A percentile compares a stretch with the other conserved stretches of the same genome.
Evolutionary conservation across 1,140 invertebrate genomes (phyloP).

Genomic region (Hylyphantes graminicola): DNA sequence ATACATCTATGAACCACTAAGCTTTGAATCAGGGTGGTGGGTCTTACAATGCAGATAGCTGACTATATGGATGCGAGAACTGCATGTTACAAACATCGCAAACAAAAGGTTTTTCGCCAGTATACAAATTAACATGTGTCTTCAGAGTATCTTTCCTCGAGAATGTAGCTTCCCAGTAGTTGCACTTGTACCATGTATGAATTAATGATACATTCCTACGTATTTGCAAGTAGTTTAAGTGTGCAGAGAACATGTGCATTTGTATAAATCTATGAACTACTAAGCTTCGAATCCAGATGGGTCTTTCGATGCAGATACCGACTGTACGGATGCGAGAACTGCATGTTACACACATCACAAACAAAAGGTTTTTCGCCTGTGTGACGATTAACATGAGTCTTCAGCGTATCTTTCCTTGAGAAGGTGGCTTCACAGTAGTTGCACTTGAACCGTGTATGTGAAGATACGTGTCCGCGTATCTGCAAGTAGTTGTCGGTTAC

Average conservation of each 20-base stretch:
- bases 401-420: conserved; percentile 91
- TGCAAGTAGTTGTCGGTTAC: conserved; percentile 1
- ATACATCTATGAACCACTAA: too few relatives aligned
- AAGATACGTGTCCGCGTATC: conserved; percentile 80
- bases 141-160: not conserved
- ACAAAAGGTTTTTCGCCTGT: conserved; percentile 61
- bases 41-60: too few relatives aligned
- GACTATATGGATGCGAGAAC: too few relatives aligned
- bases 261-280: not conserved
- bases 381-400: conserved; percentile 80
- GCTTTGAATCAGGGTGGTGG: too few relatives aligned
- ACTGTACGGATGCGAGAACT: conserved; percentile 40
- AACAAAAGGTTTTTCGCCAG: too few relatives aligned
- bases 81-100: too few relatives aligned
- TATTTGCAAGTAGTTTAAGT: not conserved
- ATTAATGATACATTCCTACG: not conserved
- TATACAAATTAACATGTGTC: not conserved
- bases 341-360: conserved; percentile 56
- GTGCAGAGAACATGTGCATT: too few relatives aligned
- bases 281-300: not conserved
- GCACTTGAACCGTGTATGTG: conserved; percentile 82
- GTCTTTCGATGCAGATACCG: conserved; percentile 46
- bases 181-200: not conserved
- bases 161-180: not conserved
- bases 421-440: conserved; percentile 84